Conservation (phyloP, 2,113 vertebrate species). For the Hippocampus barbouri region DNA sequence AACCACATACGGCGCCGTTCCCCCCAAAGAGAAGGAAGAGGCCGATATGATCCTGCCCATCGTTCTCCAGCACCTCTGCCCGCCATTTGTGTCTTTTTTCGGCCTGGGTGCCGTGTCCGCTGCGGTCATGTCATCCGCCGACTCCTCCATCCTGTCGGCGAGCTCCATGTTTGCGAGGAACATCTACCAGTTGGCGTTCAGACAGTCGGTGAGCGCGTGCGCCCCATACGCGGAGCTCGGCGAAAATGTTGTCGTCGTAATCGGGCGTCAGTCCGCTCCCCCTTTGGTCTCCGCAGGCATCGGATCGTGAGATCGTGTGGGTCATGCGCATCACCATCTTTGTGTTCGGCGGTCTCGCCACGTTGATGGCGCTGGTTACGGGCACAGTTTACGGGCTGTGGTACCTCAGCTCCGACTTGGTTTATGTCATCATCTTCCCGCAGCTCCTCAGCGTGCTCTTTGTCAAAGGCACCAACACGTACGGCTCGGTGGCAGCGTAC, state of each 20-base stretch:
- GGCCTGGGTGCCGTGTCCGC: constrained; percentile 93
- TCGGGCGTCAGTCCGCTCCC: background rate
- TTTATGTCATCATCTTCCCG: constrained; percentile 98
- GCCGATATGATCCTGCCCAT: constrained; percentile 97
- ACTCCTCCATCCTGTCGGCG: constrained; percentile 96
- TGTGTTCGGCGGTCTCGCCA: constrained; percentile 91
- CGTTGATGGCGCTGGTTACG: constrained; percentile 89
- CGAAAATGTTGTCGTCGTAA: background rate
- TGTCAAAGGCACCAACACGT: constrained; percentile 93
- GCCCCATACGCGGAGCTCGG: background rate
- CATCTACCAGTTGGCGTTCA: constrained; percentile 94
- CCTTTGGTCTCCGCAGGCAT: constrained; percentile 76
- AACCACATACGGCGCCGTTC: constrained; percentile 77
- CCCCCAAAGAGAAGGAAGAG: constrained; percentile 80
- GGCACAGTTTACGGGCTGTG: constrained; percentile 93
- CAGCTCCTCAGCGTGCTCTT: constrained; percentile 94
- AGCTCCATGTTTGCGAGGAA: constrained; percentile 99
- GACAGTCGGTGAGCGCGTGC: constrained; percentile 83
- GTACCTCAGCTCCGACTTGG: constrained; percentile 97
- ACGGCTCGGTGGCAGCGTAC: constrained; percentile 89
- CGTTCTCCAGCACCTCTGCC: constrained; percentile 92
- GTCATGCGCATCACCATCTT: constrained; percentile 94
- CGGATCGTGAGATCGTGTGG: constrained; percentile 94
- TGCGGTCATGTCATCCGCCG: constrained; percentile 97
- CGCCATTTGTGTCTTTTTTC: constrained; percentile 90